phyloP scores from a whole-genome alignment of 2,113 vertebrate species.

The Passer domesticus region DNA sequence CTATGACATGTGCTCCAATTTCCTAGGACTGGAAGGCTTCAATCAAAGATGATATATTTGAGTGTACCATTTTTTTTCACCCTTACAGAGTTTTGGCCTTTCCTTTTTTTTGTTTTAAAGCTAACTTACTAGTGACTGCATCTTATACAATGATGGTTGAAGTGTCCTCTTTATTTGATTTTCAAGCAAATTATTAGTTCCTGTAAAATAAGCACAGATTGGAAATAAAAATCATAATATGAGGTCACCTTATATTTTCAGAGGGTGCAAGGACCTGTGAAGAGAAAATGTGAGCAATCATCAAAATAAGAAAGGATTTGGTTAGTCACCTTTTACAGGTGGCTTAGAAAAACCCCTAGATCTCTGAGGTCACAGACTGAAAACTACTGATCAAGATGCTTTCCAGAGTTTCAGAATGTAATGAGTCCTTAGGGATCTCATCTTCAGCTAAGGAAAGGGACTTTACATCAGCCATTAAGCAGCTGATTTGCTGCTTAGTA shows the following conservation, averaged over 20 bases:
- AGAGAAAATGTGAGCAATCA: neutral
- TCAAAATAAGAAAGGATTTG: neutral
- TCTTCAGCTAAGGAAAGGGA: neutral
- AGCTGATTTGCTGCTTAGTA: neutral
- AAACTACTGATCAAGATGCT: neutral
- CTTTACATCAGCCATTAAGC: neutral
- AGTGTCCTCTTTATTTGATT: neutral
- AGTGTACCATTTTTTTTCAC: neutral
- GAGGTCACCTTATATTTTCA: neutral
- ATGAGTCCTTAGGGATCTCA: neutral
- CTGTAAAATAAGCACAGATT: neutral
- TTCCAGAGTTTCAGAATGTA: neutral
- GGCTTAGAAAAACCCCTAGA: neutral
- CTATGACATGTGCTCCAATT: neutral
- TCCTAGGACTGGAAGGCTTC: neutral
- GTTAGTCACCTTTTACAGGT: neutral
- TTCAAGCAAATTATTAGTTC: neutral
- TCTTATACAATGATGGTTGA: neutral
- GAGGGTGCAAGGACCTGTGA: neutral
- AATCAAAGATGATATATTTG: neutral
- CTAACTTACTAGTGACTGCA: neutral
- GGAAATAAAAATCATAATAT: neutral
- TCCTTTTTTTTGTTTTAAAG: neutral
- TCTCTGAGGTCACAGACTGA: neutral
- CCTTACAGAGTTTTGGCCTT: neutral